These are phyloP conservation scores for Peromyscus maniculatus DNA, from an alignment of 2,113 vertebrate genomes.

Conservation along the genomic window DNA sequence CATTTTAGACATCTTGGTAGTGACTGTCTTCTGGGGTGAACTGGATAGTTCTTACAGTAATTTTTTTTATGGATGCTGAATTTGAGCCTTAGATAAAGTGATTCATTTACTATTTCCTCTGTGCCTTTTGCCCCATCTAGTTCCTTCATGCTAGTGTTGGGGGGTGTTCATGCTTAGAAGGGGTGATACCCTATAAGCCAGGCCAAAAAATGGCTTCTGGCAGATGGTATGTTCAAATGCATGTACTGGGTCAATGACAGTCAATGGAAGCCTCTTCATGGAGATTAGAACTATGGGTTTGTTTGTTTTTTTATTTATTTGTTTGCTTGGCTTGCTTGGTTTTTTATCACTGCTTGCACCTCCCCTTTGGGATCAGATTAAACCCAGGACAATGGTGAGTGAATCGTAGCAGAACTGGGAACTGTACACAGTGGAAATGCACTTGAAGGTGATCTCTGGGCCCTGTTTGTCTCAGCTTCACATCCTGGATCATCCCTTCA, in stretches of 20 bases:
- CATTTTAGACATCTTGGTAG: neutral
- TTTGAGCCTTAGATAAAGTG: neutral
- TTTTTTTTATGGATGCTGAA: neutral
- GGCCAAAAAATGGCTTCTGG: neutral
- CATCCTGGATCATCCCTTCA: neutral
- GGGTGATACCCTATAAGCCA: rapidly evolving
- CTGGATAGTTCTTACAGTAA: neutral
- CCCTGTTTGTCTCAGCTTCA: neutral
- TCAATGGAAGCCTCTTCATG: neutral
- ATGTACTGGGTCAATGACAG: neutral
- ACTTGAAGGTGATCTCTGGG: no score
- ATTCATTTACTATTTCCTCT: neutral
- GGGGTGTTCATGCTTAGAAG: neutral
- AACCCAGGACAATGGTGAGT: rapidly evolving
- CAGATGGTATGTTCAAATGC: neutral
- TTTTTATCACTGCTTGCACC: neutral
- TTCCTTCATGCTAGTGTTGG: neutral
- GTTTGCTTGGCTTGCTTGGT: no score
- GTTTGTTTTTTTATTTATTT: neutral
- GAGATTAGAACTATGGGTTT: neutral
- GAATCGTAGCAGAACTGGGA: rapidly evolving
- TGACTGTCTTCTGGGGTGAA: neutral
- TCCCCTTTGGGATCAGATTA: neutral
- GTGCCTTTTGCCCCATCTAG: neutral
- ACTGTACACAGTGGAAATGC: rapidly evolving